A percentile compares a stretch with the other conserved stretches of the same genome.
phyloP scores from a whole-genome alignment of 2,113 vertebrate genomes.

The Capreolus pygargus region DNA sequence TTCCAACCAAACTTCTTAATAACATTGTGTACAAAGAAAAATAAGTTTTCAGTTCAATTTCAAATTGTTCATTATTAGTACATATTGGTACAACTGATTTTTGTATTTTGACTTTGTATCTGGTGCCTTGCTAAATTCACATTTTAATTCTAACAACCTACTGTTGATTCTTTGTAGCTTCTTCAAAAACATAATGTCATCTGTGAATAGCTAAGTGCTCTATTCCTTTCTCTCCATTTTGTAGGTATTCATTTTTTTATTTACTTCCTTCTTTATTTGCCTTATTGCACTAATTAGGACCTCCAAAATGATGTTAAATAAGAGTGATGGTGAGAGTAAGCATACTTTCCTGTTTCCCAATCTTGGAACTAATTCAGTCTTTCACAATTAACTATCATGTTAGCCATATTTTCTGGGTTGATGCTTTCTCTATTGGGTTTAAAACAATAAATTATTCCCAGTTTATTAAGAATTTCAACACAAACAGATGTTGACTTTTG shows the following conservation, averaged over 20 bases:
- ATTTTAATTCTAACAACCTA: background rate
- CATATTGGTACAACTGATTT: background rate
- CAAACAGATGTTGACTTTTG: background rate
- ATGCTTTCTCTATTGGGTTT: background rate
- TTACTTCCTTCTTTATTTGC: background rate
- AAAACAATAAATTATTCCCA: background rate
- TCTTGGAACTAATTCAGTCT: background rate
- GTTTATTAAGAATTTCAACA: background rate
- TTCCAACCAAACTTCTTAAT: background rate
- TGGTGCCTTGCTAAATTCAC: background rate
- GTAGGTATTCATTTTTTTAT: background rate
- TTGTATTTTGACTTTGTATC: background rate
- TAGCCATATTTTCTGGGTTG: background rate
- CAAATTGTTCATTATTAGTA: background rate
- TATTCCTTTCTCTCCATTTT: background rate
- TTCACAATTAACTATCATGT: background rate
- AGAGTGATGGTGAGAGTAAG: background rate
- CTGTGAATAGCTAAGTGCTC: background rate
- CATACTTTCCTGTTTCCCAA: background rate
- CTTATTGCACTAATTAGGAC: background rate
- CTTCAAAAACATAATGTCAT: background rate
- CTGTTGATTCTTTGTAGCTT: background rate
- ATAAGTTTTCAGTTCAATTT: background rate
- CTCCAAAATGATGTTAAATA: background rate
- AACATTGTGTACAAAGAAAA: background rate